Evolutionary conservation across 2,797 vertebrate genomes (phyloP), one percentile per base, ranked within the genome.

Genomic region (Vespertilio murinus): DNA sequence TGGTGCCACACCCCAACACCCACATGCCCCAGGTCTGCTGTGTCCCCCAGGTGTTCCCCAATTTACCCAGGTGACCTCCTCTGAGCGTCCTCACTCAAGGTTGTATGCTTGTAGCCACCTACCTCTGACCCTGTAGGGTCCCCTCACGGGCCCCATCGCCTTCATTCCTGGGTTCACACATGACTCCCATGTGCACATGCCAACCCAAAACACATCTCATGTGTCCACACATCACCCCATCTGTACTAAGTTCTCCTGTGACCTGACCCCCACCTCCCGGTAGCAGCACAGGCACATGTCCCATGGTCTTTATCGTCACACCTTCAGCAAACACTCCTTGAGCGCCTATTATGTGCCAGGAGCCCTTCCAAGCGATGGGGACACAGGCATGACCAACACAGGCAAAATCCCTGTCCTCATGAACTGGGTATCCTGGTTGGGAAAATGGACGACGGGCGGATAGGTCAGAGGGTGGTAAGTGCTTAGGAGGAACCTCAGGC

Each of bases 351-450:
- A 45, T 35, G 28, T 61, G 74, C 61, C 20, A 10, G 30, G 14
- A 73, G 70, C 86, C 61, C 13, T 67, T 54, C 42, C 8, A 70
- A 73, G 49, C 8, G 17, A 25, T 30, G 33, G 42, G 69, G 30
- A 87, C 61, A 38, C 38, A 56, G 52, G 59, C 30, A 47, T 30
- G 67, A 82, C 71, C 56, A 47, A 79, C 59, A 83, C 23, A 91
- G 35, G 89, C 25, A 69, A 87, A 93, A 59, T 22, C 42, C 35
- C 82, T 64, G n/a, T 42, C 78, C 16, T 59, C 13, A 3, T 9
- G 33, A 23, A 42, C 33, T 69, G 38, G 40, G 52, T 35, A 28
- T 47, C 73, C 45, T n/a, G 17, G 40, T 1, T 84, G 56, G 67
- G 30, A 81, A 82, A 65, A 88, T 52, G 47, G 30, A 33, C 0